Base-by-base conservation (phyloP, 1,140 invertebrate genomes). In the Colletes gigas region DNA sequence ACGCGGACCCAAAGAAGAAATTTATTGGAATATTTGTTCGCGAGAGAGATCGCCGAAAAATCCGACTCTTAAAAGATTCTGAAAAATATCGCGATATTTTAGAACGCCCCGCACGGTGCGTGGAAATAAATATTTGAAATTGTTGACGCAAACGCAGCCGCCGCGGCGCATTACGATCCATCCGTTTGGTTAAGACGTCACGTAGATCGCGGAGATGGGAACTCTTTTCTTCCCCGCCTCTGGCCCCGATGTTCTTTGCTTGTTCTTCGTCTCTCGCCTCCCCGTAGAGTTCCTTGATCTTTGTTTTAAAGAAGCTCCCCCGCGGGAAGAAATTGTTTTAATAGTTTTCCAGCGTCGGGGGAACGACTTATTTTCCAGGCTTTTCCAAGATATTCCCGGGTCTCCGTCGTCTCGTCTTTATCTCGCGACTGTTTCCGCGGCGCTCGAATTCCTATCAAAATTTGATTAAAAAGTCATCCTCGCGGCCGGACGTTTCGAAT, bases 1-100 rank as follows among this genome's bases (percentile, higher is more conserved):
- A 44, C 15, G 47, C 47, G 30, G 6, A 10, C 9, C 15, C 12
- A 57, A 4, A 19, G 1, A n/a, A 50, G n/a, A 39, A 44, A 39
- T 69, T 19, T 57, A 76, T 67, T 54, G 73, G 50, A 67, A 57
- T 76, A 75, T 67, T 67, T 67, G 50, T 57, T 19, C 17, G 60
- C 30, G 30, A 0, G 30, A 30, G 30, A 30, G 30, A 30, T 30
- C 2, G 2, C 30, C 30, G 30, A 30, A 30, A 30, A 30, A 30
- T 30, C 44, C 44, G 44, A 9, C 5, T 44, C 44, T 44, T 44
- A 6, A 9, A 44, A 30, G 30, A 30, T 30, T 30, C 2, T 30
- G 0, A 30, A 2, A 1, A 30, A 30, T 30, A 30, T 30, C 30
- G 30, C 2, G 2, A 30, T 30, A 30, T 30, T 30, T 30, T 30